Base-by-base conservation (phyloP, 1,140 invertebrate species). In the Megalopta genalis region DNA sequence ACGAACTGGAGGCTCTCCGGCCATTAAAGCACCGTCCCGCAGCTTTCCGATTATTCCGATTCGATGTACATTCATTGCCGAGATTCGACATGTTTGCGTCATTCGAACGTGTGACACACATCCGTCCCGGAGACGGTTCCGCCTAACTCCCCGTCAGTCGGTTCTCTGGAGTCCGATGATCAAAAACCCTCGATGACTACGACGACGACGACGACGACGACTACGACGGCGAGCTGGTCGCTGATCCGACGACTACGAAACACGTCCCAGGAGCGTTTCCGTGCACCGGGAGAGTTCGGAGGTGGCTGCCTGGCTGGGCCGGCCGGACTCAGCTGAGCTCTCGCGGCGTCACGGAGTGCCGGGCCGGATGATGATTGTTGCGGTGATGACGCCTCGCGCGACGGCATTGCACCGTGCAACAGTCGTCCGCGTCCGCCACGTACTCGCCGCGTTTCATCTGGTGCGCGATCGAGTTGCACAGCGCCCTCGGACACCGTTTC, bases 401-500 rank as follows among this genome's bases (percentile, higher is more conserved):
- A 75, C 91, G 89, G 81, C 94, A 94, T 69, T 94, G 93, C 46
- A 88, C 75, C 57, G 88, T 92, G 75, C 94, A 94, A 87, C 94
- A 95, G 77, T 94, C 94, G 80, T 94, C 94, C 21, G 89, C 83
- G 37, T 92, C 90, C 57, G 83, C 87, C 75, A 85, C 89, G 80
- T 86, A 91, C 84, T 84, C 93, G 83, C 87, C 92, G 81, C 68
- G 91, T 70, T 74, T 92, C 85, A 86, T 88, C 25, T 94, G 93
- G 59, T 90, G 87, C 1, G 81, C 85, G 52, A 92, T 91, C 42
- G 92, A 89, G 79, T 94, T 94, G 92, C 96, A 97, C 18, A 95
- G 94, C n/a, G 95, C 94, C 63, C 95, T 94, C 18, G 95, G 95
- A 92, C 97, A 98, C n/a, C 95, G 94, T 83, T 96, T 96, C 76